Conservation (phyloP, 2,797 vertebrate species). For the Sebastes kiyomatsui region DNA sequence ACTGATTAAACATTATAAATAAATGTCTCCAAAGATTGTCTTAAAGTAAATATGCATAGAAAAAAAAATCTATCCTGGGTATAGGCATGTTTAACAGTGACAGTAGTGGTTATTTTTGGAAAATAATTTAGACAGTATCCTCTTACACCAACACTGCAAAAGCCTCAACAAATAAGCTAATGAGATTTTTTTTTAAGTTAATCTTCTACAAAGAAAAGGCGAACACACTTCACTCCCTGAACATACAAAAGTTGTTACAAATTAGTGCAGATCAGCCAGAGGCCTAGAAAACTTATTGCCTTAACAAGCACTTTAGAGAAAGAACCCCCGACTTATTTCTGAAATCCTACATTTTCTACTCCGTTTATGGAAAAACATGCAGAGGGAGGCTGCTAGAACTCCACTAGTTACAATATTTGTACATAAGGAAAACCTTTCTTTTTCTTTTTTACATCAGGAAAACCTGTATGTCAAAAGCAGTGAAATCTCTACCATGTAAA, state of each 20-base stretch:
- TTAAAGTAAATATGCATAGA: slow-evolving; percentile 62
- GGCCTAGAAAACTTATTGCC: slow-evolving; percentile 84
- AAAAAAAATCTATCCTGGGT: slow-evolving; percentile 32
- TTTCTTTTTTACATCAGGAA: slow-evolving; percentile 27
- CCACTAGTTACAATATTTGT: slow-evolving; percentile 60
- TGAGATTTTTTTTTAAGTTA: slow-evolving; percentile 36
- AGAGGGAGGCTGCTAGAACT: slow-evolving; percentile 56
- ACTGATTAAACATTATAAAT: slow-evolving; percentile 28
- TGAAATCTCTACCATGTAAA: slow-evolving; percentile 62
- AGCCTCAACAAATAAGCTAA: slow-evolving; percentile 67
- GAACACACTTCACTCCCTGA: slow-evolving; percentile 69
- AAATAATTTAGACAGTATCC: slow-evolving; percentile 27
- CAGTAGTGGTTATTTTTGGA: slow-evolving; percentile 16
- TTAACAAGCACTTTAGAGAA: slow-evolving; percentile 75
- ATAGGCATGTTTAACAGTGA: slow-evolving; percentile 37
- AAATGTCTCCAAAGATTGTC: slow-evolving; percentile 55
- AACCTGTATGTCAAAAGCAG: slow-evolving; percentile 3
- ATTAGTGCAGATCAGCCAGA: slow-evolving; percentile 83
- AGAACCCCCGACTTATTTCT: slow-evolving; percentile 63
- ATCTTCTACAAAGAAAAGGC: slow-evolving; percentile 61
- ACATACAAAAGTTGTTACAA: slow-evolving; percentile 80
- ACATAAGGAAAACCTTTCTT: slow-evolving; percentile 39
- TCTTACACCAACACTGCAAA: slow-evolving; percentile 35
- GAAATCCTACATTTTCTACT: slow-evolving; percentile 68
- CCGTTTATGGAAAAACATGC: slow-evolving; percentile 64